Base-by-base conservation (phyloP, 2,888 invertebrate genomes). In the Deilephila porcellus region DNA sequence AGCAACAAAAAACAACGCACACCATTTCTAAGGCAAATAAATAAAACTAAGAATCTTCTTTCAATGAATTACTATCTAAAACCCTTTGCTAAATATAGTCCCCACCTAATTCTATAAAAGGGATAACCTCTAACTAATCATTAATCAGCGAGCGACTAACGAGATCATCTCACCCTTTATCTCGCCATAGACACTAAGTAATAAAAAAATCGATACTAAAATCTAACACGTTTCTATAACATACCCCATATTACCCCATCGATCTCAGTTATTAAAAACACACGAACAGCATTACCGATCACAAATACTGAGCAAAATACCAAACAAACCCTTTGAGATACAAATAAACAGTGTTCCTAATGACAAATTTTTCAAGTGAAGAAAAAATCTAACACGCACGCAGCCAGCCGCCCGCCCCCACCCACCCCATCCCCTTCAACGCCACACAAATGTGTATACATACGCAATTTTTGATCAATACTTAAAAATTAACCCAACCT, bases 381-480 rank as follows among this genome's bases (percentile, higher is more conserved):
- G 88, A 89, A 88, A 90, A 88, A 84, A 88, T 91, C 93, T 93
- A 93, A 93, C 92, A 91, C 92, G 91, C 92, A 90, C 88, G 86
- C 78, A 79, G 75, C 76, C 72, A 76, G 73, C 81, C 62, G 75
- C 75, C 80, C 74, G 20, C 81, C 62, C 59, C 74, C 70, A 34
- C 77, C 75, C 76, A 74, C 79, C 79, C 74, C 76, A 37, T 52
- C 67, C 52, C 56, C 52, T 11, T 25, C 20, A 17, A 45, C 76
- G 76, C 78, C 64, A 81, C 80, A 80, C 80, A 77, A 78, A 81
- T 81, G 81, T 84, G 85, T 85, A 82, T 85, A 86, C 86, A 89
- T 88, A 93, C 93, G 93, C 93, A 94, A 93, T 94, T 94, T 94
- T 93, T 94, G 93, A 94, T 94, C 94, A 94, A 94, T 94, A 94